These are phyloP conservation scores for Isaurus tuberculatus DNA, from an alignment of 92 coral and sea anemone genomes.

Conservation along the genomic window DNA sequence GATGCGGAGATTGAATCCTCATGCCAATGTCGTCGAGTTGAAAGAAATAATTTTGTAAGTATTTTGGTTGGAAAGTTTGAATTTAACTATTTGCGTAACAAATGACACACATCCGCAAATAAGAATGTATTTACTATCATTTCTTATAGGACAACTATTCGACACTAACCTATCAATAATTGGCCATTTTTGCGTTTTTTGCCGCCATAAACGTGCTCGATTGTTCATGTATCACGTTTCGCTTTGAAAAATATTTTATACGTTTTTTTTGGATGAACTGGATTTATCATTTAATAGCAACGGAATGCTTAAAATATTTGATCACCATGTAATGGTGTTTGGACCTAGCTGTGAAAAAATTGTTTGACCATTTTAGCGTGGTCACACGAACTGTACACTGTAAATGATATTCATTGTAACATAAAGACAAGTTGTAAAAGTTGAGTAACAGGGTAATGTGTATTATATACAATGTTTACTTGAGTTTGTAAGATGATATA, in stretches of 20 bases:
- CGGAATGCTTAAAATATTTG: no score
- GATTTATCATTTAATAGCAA: no score
- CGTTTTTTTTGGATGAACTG: background rate
- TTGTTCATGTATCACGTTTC: background rate
- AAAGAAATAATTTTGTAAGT: conserved; percentile 97
- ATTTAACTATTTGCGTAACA: background rate
- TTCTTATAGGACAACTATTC: background rate
- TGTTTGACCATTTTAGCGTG: no score
- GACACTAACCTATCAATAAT: background rate
- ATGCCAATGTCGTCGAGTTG: conserved; percentile 90
- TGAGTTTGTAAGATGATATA: no score
- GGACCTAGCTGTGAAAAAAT: no score
- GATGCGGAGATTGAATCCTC: conserved; percentile 94
- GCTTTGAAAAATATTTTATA: background rate
- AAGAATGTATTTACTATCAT: background rate
- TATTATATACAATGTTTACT: no score
- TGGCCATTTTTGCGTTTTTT: background rate
- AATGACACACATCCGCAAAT: background rate
- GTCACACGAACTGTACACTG: no score
- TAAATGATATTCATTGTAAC: no score
- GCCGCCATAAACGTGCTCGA: background rate
- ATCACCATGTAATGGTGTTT: no score
- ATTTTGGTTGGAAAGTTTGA: background rate
- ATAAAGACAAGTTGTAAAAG: no score
- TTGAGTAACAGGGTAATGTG: no score